Evolutionary conservation across 2,797 vertebrate genomes (phyloP).

Genomic region (Bovichtus diacanthus): DNA sequence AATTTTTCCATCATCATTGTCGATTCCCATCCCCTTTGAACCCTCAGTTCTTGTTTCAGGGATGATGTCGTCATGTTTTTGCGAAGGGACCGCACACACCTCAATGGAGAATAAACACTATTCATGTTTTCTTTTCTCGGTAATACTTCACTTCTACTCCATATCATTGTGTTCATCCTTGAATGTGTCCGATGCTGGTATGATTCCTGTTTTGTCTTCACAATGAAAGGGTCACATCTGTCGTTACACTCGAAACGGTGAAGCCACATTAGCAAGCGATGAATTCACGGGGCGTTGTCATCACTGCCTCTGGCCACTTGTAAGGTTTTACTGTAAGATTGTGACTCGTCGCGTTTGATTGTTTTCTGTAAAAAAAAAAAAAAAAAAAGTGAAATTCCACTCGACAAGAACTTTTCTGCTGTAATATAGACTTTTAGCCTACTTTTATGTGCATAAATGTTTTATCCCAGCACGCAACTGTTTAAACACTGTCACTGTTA

Average conservation of each 20-base stretch:
- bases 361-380: conserved; percentile 46
- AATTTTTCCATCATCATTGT: conserved; percentile 60
- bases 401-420: conserved; percentile 67
- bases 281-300: conserved; percentile 18
- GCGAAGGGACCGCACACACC: conserved; percentile 79
- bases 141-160: conserved; percentile 42
- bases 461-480: conserved; percentile 64
- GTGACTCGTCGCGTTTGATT: conserved; percentile 43
- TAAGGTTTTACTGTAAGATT: conserved; percentile 39
- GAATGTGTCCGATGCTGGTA: conserved; percentile 66
- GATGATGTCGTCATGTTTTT: conserved; percentile 72
- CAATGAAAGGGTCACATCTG: conserved; percentile 48
- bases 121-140: conserved; percentile 66
- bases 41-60: conserved; percentile 79
- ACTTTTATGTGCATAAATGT: conserved; percentile 69
- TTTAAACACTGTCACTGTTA: conserved; percentile 47
- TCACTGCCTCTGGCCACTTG: conserved; percentile 26
- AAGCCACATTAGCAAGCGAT: conserved; percentile 76
- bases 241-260: conserved; percentile 53
- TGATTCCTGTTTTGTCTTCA: conserved; percentile 47
- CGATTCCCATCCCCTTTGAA: conserved; percentile 61
- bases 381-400: conserved; percentile 70
- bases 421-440: conserved; percentile 70
- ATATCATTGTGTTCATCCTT: conserved; percentile 71
- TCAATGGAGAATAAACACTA: conserved; percentile 80